Evolutionary conservation across 2,888 invertebrate species (phyloP).

Genomic region (Pristionchus japonicus): DNA sequence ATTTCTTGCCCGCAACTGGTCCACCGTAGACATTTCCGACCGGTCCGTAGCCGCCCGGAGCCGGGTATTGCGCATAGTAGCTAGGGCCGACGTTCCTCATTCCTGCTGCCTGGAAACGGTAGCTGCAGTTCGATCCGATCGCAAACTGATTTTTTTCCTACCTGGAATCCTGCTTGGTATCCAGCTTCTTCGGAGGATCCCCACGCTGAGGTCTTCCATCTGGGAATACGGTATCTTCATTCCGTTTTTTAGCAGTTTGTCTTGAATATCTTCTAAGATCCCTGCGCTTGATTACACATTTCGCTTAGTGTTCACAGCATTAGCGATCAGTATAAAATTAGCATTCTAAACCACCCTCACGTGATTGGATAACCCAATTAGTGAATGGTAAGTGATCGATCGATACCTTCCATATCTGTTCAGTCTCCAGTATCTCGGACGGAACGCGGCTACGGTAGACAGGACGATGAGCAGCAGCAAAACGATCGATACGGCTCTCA

Average conservation of each 20-base stretch:
- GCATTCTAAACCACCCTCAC: too few species aligned
- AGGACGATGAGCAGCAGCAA: neutral
- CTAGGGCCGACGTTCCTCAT: neutral
- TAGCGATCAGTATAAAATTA: too few species aligned
- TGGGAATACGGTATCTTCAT: too few species aligned
- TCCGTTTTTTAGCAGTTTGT: too few species aligned
- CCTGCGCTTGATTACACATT: too few species aligned
- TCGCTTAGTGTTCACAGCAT: too few species aligned
- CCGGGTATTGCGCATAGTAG: neutral
- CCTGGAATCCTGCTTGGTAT: neutral
- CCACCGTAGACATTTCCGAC: neutral
- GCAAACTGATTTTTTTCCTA: too few species aligned
- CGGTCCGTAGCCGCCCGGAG: neutral
- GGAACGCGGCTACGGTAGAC: neutral
- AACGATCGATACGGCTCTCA: neutral
- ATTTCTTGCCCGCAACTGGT: neutral
- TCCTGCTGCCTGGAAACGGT: neutral
- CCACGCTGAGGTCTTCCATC: conserved; percentile 29
- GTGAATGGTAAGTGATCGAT: neutral
- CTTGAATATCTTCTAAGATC: too few species aligned
- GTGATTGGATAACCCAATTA: neutral
- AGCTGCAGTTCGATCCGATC: too few species aligned
- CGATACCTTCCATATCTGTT: conserved; percentile 28
- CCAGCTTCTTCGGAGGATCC: conserved; percentile 24
- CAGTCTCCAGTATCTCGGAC: conserved; percentile 27